These are phyloP conservation scores for Drosophila multiciliata DNA, from an alignment of 2,888 invertebrate species.

Conservation along the genomic window DNA sequence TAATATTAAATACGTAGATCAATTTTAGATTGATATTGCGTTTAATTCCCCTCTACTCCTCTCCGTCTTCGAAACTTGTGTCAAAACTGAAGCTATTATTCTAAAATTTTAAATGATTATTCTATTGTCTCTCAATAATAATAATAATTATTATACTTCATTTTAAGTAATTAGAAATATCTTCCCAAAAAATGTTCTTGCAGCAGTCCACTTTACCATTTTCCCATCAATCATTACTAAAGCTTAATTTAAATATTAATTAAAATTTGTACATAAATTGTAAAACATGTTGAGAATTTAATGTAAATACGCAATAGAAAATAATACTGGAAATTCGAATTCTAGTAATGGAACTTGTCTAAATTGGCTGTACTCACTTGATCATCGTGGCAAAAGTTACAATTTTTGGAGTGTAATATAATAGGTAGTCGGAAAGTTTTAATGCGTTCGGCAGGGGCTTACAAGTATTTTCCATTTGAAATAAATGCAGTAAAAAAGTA, in stretches of 20 bases:
- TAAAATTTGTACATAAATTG: not conserved
- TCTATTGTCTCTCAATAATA: not conserved
- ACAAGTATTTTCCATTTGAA: conserved; percentile 61
- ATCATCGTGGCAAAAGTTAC: conserved; percentile 23
- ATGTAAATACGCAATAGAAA: not conserved
- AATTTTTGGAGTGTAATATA: conserved; percentile 1
- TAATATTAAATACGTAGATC: not conserved
- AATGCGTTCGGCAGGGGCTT: conserved; percentile 51
- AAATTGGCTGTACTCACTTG: conserved; percentile 12
- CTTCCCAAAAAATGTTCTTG: not conserved
- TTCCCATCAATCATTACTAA: not conserved
- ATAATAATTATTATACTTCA: not conserved
- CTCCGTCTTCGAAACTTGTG: not conserved
- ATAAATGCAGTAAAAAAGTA: conserved; percentile 47
- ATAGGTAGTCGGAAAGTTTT: conserved; percentile 29
- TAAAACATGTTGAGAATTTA: not conserved
- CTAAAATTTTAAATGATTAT: not conserved
- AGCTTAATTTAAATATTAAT: not conserved
- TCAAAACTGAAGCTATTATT: not conserved
- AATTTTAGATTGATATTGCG: not conserved
- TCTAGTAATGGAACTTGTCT: conserved; percentile 5
- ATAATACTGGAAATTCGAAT: not conserved
- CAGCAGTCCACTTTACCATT: not conserved
- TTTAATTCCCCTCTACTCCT: not conserved
- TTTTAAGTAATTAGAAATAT: not conserved